phyloP scores from a whole-genome alignment of 2,888 invertebrate species.

The Pecten maximus region DNA sequence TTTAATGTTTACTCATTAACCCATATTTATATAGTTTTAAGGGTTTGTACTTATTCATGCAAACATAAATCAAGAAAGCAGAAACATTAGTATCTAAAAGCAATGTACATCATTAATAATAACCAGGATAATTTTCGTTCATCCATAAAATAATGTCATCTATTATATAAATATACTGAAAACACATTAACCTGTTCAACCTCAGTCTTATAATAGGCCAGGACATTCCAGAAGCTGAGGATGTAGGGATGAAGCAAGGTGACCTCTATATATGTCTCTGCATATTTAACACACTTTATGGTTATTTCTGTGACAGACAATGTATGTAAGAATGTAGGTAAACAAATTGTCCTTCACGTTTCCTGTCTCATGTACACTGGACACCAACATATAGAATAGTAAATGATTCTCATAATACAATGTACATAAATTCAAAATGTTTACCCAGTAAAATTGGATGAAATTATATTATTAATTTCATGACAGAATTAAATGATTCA shows the following conservation, averaged over 20 bases:
- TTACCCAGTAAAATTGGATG: no score
- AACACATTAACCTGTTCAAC: background rate
- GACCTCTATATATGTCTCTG: background rate
- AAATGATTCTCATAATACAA: background rate
- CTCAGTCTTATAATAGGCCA: background rate
- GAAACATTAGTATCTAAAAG: background rate
- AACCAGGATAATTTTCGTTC: background rate
- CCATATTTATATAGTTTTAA: background rate
- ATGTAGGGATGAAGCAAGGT: background rate
- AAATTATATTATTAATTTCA: background rate
- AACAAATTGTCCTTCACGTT: background rate
- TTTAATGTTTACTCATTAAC: background rate
- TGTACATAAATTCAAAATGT: background rate
- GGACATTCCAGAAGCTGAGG: background rate
- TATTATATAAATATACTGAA: conserved; percentile 1
- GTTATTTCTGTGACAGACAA: background rate
- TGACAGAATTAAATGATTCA: background rate
- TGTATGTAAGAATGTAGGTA: background rate
- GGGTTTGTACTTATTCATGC: background rate
- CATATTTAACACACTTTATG: conserved; percentile 1
- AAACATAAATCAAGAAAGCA: background rate
- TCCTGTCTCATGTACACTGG: background rate
- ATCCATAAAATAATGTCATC: background rate
- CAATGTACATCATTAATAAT: background rate
- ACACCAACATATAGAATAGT: background rate